Evolutionary conservation across 2,113 vertebrate species (phyloP).

Genomic region (Carassius auratus): DNA sequence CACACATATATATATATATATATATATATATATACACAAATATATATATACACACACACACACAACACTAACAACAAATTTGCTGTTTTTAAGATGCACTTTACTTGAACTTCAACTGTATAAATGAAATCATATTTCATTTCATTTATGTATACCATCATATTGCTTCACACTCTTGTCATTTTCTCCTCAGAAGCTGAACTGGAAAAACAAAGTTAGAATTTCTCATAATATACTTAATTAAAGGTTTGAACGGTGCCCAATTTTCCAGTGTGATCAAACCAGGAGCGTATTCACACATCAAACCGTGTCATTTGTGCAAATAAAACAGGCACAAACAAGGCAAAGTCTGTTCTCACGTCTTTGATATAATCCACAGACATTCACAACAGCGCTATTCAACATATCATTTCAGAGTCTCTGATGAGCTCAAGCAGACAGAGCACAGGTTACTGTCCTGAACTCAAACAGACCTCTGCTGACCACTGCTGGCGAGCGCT

Average conservation of each 20-base stretch:
- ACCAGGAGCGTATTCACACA: conserved; percentile 1
- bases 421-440: background rate
- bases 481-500: conserved; percentile 53
- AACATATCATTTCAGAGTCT: conserved; percentile 12
- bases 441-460: background rate
- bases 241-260: background rate
- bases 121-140: background rate
- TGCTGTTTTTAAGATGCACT: background rate
- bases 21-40: too few species aligned
- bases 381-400: background rate
- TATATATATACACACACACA: too few species aligned
- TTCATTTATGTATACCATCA: background rate
- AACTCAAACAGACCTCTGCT: background rate
- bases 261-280: conserved; percentile 5
- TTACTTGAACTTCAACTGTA: background rate
- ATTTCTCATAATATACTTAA: background rate
- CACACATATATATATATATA: too few species aligned
- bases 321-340: conserved; percentile 7
- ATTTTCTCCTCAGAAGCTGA: background rate
- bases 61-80: background rate
- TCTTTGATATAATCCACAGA: conserved; percentile 25
- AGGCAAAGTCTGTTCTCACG: conserved; percentile 18
- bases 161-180: background rate
- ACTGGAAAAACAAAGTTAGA: too few species aligned
- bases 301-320: background rate